phyloP scores from a whole-genome alignment of 2,797 vertebrate species.

The Melanogrammus aeglefinus region DNA sequence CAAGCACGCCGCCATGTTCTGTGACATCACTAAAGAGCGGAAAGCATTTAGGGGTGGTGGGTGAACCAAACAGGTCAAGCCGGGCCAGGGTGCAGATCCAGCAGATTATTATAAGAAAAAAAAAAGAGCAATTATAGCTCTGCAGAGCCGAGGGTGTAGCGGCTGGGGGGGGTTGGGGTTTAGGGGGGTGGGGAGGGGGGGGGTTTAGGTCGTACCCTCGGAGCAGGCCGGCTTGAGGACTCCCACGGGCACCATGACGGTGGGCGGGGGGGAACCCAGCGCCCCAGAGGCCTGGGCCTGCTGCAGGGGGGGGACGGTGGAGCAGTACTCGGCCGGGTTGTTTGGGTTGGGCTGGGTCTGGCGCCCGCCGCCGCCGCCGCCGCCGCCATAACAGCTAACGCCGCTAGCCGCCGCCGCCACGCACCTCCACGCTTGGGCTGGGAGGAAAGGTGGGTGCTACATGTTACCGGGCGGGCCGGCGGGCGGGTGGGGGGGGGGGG shows the following conservation, averaged over 20 bases:
- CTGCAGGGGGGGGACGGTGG: slow-evolving; percentile 96
- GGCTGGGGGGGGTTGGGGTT: neutral
- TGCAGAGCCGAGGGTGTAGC: neutral
- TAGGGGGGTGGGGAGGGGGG: neutral
- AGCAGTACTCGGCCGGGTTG: slow-evolving; percentile 99
- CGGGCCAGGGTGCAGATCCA: neutral
- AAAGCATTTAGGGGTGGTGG: neutral
- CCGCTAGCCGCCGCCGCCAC: neutral
- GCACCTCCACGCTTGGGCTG: neutral
- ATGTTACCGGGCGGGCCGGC: neutral
- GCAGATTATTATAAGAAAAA: neutral
- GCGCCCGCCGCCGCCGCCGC: slow-evolving; percentile 44
- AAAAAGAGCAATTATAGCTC: neutral
- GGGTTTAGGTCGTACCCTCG: slow-evolving; percentile 78
- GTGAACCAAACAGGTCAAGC: neutral
- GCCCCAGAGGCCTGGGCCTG: slow-evolving; percentile 96
- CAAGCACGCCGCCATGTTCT: neutral
- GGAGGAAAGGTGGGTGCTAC: neutral
- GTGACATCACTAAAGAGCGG: neutral
- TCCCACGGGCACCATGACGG: slow-evolving; percentile 98
- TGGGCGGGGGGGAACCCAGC: slow-evolving; percentile 94
- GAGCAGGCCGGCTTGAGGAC: slow-evolving; percentile 91
- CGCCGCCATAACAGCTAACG: neutral
- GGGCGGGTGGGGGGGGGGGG: neutral
- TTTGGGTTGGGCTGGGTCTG: slow-evolving; percentile 94